Conservation (phyloP, 2,113 vertebrate genomes). For the Rhodinocichla rosea region DNA sequence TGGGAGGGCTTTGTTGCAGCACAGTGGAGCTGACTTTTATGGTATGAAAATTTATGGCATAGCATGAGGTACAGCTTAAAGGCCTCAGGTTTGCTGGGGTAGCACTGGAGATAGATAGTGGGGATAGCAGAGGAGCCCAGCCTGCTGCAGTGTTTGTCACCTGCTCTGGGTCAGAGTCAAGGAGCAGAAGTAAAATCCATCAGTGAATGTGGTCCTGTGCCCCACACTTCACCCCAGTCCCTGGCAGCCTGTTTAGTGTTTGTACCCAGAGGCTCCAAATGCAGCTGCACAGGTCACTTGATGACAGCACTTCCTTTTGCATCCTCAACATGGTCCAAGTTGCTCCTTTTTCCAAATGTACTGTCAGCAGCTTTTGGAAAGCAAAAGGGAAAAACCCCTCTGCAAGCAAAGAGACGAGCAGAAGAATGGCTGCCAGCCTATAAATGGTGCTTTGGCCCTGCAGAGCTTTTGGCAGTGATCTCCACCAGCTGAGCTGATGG, state of each 20-base stretch:
- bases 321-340: background rate
- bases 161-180: background rate
- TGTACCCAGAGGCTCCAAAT: background rate
- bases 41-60: background rate
- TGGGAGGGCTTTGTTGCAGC: background rate
- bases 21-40: background rate
- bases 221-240: accelerated
- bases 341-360: background rate
- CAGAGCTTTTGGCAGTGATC: background rate
- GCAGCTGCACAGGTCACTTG: background rate
- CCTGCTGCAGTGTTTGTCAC: background rate
- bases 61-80: slow-evolving; percentile 3
- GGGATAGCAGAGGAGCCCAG: background rate
- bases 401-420: background rate
- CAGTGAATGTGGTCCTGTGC: background rate
- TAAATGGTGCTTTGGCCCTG: background rate
- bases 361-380: background rate
- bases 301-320: background rate
- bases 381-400: background rate
- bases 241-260: background rate
- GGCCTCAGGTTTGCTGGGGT: background rate
- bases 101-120: background rate
- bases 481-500: background rate
- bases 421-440: background rate
- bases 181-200: background rate